Evolutionary conservation across 2,888 invertebrate species (phyloP).

Genomic region (Temnothorax rugatulus): DNA sequence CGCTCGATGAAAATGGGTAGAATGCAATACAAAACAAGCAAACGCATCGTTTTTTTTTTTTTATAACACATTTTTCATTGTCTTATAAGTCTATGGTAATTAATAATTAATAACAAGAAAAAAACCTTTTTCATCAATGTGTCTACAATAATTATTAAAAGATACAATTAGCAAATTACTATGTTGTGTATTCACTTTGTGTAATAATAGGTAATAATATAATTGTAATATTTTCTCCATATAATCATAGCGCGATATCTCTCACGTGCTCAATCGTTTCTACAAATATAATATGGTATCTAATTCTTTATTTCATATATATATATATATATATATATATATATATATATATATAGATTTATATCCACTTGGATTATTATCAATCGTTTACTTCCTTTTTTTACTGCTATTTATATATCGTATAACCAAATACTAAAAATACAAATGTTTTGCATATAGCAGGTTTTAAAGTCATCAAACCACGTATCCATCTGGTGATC

Average conservation of each 20-base stretch:
- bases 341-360: constrained; percentile 78
- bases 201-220: constrained; percentile 85
- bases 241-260: constrained; percentile 84
- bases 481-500: constrained; percentile 71
- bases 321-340: constrained; percentile 55
- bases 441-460: constrained; percentile 83
- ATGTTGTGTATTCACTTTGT: constrained; percentile 86
- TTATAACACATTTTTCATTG: constrained; percentile 86
- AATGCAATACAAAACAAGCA: constrained; percentile 78
- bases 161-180: constrained; percentile 86
- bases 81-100: constrained; percentile 85
- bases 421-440: constrained; percentile 86
- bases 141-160: constrained; percentile 86
- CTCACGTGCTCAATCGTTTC: constrained; percentile 83
- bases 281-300: constrained; percentile 85
- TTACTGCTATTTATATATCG: constrained; percentile 82
- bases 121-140: constrained; percentile 84
- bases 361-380: constrained; percentile 84
- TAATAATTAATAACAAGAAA: constrained; percentile 86
- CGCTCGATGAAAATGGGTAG: constrained; percentile 67
- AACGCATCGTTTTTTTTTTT: constrained; percentile 82
- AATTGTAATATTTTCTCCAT: constrained; percentile 83
- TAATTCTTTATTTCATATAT: constrained; percentile 81
- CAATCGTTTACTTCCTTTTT: constrained; percentile 79
- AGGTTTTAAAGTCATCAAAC: constrained; percentile 76